Percentiles rank a stretch among this genome's conserved stretches.
Evolutionary conservation across 2,888 invertebrate species (phyloP).

Genomic region (Sipunculus nudus): DNA sequence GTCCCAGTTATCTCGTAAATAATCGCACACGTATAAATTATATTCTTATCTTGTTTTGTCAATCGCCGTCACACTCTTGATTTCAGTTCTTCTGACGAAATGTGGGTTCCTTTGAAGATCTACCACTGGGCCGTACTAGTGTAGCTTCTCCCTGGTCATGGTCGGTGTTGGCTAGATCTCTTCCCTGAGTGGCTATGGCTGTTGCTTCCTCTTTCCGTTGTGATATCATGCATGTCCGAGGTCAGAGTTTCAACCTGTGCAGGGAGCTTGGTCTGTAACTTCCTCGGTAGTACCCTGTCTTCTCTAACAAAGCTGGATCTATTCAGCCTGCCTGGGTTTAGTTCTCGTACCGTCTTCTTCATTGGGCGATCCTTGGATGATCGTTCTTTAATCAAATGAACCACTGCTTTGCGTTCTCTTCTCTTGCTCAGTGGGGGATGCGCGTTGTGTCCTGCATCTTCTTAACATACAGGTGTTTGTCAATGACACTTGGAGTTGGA

Average conservation of each 20-base stretch:
- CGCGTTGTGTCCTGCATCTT: conserved; percentile 13
- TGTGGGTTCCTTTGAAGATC: not conserved
- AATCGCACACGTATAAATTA: too few species aligned
- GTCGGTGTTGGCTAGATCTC: not conserved
- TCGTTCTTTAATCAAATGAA: conserved; percentile 13
- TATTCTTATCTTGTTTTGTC: too few species aligned
- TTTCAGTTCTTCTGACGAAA: not conserved
- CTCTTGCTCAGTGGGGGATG: conserved; percentile 2
- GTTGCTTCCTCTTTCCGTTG: not conserved
- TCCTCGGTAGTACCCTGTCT: not conserved
- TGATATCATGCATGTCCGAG: not conserved
- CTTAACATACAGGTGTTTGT: too few species aligned
- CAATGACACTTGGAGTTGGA: too few species aligned
- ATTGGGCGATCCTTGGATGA: conserved; percentile 13
- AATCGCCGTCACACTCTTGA: too few species aligned
- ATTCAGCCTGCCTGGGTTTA: conserved; percentile 1
- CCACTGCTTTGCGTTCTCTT: conserved; percentile 14
- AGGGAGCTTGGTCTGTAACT: not conserved
- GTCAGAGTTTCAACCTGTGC: not conserved
- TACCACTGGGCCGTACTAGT: not conserved
- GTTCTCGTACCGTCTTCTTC: conserved; percentile 1
- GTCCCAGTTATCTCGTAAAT: too few species aligned
- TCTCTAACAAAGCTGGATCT: conserved; percentile 1
- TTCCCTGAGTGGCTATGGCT: not conserved
- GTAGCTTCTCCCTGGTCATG: not conserved